Base-by-base conservation (phyloP, 2,888 invertebrate genomes). In the Uropetala carovei region DNA sequence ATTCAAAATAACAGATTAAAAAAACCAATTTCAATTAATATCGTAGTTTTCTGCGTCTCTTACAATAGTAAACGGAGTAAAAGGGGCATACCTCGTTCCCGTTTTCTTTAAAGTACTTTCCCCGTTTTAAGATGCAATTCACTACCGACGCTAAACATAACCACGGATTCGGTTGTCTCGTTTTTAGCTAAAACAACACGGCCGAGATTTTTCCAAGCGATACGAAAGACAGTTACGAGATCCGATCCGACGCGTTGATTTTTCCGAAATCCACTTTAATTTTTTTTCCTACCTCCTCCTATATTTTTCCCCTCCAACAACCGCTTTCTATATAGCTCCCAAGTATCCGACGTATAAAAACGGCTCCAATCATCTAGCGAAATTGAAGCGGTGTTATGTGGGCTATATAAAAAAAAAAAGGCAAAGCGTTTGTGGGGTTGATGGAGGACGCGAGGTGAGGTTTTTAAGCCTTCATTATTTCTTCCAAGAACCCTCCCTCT, bases 371-470 rank as follows among this genome's bases (percentile, higher is more conserved):
- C 89, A 68, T 43, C 68, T 18, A 16, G 18, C 60, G 56, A 89
- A 68, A 89, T 89, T 89, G 89, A 89, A 89, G 89, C 14, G n/a
- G 64, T n/a, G 89, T 64, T 89, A 59, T 64, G 89, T 5, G 43
- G 43, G 64, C 18, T 27, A 27, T 30, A 60, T 75, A 86, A 86
- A 86, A 86, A 86, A 86, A 22, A 8, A 18, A n/a, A 64, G 13
- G 2, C 59, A 27, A n/a, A 56, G 18, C 30, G 56, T 43, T 43
- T 11, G 14, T n/a, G 43, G 64, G 16, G 18, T 59, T 60, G 27
- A 60, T 30, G 86, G 89, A 64, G 13, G 3, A 13, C 3, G 30
- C 22, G 27, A 8, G 1, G 68, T n/a, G 68, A 68, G 68, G 75
- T 27, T 75, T 75, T 75, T 75, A 75, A 27, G 43, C n/a, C 60